phyloP scores from a whole-genome alignment of 2,113 vertebrate species.

The Pollimyrus isidori region DNA sequence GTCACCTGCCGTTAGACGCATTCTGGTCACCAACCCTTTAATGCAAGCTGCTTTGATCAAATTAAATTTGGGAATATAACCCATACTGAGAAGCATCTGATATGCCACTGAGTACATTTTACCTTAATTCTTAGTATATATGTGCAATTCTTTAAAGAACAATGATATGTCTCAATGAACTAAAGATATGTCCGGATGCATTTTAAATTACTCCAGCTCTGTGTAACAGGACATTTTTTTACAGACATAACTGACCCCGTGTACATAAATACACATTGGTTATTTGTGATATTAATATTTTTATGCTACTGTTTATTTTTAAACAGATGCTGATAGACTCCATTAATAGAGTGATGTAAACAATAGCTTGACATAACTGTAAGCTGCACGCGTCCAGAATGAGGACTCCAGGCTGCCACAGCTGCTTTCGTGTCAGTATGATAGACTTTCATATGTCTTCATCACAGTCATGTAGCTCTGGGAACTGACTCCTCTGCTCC shows the following conservation, averaged over 20 bases:
- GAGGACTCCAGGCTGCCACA: neutral
- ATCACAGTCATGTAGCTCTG: neutral
- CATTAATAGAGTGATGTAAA: neutral
- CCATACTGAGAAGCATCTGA: neutral
- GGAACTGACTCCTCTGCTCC: neutral
- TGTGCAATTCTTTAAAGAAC: neutral
- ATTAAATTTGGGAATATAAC: neutral
- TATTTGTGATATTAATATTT: neutral
- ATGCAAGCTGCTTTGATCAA: neutral
- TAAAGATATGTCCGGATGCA: neutral
- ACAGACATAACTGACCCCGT: neutral
- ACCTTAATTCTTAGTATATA: neutral
- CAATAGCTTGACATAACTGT: neutral
- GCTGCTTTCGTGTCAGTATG: neutral
- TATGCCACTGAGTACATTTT: neutral
- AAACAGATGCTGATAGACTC: neutral
- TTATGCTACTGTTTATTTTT: neutral
- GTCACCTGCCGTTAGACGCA: neutral
- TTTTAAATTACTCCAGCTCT: neutral
- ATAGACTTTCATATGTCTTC: neutral
- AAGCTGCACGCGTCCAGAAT: neutral
- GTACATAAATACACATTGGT: constrained; percentile 4
- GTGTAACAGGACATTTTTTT: neutral
- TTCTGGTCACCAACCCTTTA: neutral
- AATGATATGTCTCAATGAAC: neutral